A percentile compares a stretch with the other conserved stretches of the same genome.
Conservation (phyloP, 2,888 invertebrate genomes). For the Himalopsyche kuldschensis region DNA sequence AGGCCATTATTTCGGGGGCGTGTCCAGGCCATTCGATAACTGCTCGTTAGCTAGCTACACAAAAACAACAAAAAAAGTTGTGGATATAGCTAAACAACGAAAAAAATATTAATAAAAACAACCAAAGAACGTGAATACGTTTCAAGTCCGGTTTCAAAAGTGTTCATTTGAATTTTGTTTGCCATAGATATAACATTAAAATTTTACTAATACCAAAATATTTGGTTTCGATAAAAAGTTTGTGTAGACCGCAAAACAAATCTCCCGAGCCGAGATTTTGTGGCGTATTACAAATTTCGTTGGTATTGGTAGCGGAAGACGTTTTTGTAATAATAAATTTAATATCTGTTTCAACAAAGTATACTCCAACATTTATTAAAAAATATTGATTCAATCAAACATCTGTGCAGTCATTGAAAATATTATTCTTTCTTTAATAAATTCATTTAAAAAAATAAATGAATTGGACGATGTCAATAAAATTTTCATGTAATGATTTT, state of each 20-base stretch:
- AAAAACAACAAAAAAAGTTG: constrained; percentile 8
- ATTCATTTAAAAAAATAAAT: background rate
- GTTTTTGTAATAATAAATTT: background rate
- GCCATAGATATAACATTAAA: background rate
- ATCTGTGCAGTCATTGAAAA: background rate
- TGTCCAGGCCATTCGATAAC: constrained; percentile 49
- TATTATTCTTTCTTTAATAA: background rate
- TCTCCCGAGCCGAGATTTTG: background rate
- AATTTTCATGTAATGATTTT: background rate
- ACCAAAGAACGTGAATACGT: background rate
- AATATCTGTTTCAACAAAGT: background rate
- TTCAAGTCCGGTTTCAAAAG: background rate
- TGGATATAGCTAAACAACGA: constrained; percentile 13
- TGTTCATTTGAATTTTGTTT: background rate
- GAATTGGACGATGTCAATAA: background rate
- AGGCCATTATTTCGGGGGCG: constrained; percentile 45
- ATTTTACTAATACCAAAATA: background rate
- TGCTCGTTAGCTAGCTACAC: constrained; percentile 42
- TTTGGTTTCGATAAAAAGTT: constrained; percentile 1
- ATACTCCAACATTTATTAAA: background rate
- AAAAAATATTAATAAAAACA: constrained; percentile 13
- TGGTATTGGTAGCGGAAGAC: background rate
- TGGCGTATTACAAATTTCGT: background rate
- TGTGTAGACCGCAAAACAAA: background rate
- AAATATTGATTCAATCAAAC: background rate